Evolutionary conservation across 2,113 vertebrate genomes (phyloP).

Genomic region (Erythrocebus patas): DNA sequence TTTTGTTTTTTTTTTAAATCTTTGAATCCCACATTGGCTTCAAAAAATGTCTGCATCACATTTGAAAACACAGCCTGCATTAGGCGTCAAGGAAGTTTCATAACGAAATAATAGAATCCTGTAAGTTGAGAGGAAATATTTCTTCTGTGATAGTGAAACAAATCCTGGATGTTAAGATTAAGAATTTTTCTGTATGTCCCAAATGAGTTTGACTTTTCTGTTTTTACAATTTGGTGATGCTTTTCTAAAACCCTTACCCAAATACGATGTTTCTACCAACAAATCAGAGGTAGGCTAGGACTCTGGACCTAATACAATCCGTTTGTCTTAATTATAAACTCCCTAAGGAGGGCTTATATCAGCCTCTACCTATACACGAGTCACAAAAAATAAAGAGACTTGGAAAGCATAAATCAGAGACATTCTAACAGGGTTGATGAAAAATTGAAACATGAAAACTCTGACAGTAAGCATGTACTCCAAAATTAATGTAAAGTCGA

Average conservation of each 20-base stretch:
- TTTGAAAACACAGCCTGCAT: neutral
- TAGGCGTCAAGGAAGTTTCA: neutral
- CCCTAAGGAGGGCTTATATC: neutral
- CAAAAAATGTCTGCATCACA: neutral
- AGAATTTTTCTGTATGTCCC: neutral
- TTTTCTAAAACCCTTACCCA: constrained; percentile 4
- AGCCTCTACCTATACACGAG: neutral
- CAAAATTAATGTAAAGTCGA: neutral
- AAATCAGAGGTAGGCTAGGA: neutral
- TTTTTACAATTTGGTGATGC: neutral
- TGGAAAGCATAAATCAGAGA: neutral
- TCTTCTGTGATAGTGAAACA: neutral
- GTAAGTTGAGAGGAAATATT: neutral
- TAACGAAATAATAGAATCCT: neutral
- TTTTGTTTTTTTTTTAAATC: neutral
- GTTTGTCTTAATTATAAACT: neutral
- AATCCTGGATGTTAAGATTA: neutral
- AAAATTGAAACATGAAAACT: neutral
- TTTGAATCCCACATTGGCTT: neutral
- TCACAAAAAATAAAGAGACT: neutral
- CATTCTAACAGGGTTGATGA: neutral
- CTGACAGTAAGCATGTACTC: neutral
- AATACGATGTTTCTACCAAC: neutral
- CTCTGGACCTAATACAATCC: neutral
- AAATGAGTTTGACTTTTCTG: neutral